phyloP scores from a whole-genome alignment of 1,140 invertebrate genomes.

The Drosophila asahinai region DNA sequence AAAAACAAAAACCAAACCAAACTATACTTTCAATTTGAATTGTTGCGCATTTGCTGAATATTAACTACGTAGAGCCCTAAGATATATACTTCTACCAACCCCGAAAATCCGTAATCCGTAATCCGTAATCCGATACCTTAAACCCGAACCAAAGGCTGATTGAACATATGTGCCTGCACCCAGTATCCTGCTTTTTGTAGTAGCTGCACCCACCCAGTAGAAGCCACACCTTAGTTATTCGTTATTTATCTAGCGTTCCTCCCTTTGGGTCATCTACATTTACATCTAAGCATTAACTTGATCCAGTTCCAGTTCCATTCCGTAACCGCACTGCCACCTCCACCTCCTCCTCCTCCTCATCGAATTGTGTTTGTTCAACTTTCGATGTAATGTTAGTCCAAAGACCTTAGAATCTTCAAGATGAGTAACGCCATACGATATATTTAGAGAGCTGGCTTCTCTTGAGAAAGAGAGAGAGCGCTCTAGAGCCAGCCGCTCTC shows the following conservation, averaged over 20 bases:
- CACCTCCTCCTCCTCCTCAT: slow-evolving; percentile 45
- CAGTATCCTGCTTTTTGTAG: slow-evolving; percentile 43
- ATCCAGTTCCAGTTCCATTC: slow-evolving; percentile 29
- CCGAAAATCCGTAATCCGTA: background rate
- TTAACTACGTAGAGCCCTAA: slow-evolving; percentile 43
- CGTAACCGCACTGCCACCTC: slow-evolving; percentile 34
- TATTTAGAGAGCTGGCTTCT: too few relatives aligned
- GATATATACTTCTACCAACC: slow-evolving; percentile 24
- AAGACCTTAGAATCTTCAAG: too few relatives aligned
- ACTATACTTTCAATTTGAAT: slow-evolving; percentile 80
- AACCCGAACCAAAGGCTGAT: slow-evolving; percentile 33
- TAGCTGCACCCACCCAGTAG: slow-evolving; percentile 24
- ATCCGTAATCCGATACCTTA: slow-evolving; percentile 1
- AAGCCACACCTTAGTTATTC: slow-evolving; percentile 10
- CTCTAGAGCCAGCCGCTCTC: too few relatives aligned
- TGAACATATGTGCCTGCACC: slow-evolving; percentile 47
- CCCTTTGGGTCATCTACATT: slow-evolving; percentile 28
- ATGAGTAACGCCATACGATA: too few relatives aligned
- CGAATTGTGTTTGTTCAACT: slow-evolving; percentile 76
- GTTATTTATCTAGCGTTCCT: slow-evolving; percentile 18
- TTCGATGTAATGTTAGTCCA: slow-evolving; percentile 28
- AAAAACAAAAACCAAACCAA: slow-evolving; percentile 36
- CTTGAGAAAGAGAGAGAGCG: too few relatives aligned
- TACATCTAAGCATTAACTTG: slow-evolving; percentile 29
- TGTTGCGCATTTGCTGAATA: slow-evolving; percentile 72